A percentile compares a stretch with the other conserved stretches of the same genome.
Conservation (phyloP, 2,888 invertebrate species). For the Caenorhabditis sp. region DNA sequence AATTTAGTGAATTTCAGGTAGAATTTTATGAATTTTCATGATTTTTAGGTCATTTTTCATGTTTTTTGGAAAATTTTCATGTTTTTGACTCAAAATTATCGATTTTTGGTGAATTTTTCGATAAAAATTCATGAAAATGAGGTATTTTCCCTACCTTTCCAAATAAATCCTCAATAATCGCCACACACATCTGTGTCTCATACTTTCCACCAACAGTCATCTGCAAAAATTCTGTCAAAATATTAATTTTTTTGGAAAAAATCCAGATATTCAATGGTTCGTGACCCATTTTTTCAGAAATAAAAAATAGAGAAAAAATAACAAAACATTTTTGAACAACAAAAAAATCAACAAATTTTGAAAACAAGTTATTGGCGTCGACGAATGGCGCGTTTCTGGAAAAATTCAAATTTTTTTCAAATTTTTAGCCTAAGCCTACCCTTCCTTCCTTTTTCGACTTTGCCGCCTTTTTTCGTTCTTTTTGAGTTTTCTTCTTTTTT, state of each 20-base stretch:
- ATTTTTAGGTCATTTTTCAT: no score
- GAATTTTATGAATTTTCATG: no score
- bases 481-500: slow-evolving; percentile 33
- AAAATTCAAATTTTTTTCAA: background rate
- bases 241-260: background rate
- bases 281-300: slow-evolving; percentile 6
- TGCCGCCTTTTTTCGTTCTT: slow-evolving; percentile 35
- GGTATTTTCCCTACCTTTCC: slow-evolving; percentile 47
- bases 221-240: background rate
- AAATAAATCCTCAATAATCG: slow-evolving; percentile 62
- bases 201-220: slow-evolving; percentile 37
- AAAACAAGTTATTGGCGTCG: slow-evolving; percentile 24
- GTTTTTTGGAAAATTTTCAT: no score
- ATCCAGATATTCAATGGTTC: background rate
- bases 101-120: no score
- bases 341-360: slow-evolving; percentile 3
- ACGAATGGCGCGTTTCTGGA: slow-evolving; percentile 32
- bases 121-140: background rate
- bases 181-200: slow-evolving; percentile 55
- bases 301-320: background rate
- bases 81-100: no score
- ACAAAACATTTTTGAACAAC: slow-evolving; percentile 16
- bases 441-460: slow-evolving; percentile 30
- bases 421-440: background rate
- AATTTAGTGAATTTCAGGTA: background rate